These are phyloP conservation scores for Drosophila subobscura DNA, from an alignment of 1,140 invertebrate genomes.

Conservation along the genomic window DNA sequence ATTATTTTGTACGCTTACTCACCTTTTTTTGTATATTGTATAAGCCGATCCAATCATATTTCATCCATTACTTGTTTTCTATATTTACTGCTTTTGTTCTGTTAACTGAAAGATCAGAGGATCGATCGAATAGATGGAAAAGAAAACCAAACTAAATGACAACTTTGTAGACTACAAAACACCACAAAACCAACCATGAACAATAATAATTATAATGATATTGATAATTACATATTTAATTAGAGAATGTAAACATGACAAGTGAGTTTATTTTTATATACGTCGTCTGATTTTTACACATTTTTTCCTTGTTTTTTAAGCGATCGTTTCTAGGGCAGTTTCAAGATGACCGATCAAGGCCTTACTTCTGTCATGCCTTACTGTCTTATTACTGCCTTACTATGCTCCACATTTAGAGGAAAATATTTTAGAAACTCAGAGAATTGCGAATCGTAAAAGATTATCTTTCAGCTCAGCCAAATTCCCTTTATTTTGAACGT, in stretches of 20 bases:
- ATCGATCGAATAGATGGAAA: slow-evolving; percentile 22
- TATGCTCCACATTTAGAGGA: no score
- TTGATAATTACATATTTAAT: slow-evolving; percentile 60
- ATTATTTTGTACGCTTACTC: slow-evolving; percentile 38
- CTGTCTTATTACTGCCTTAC: no score
- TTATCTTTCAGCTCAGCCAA: no score
- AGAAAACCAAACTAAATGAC: slow-evolving; percentile 52
- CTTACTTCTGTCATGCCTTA: no score
- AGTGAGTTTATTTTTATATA: no score
- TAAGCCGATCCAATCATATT: slow-evolving; percentile 32
- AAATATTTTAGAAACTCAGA: no score
- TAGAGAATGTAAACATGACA: slow-evolving; percentile 61
- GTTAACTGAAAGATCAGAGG: slow-evolving; percentile 49
- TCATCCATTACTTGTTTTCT: slow-evolving; percentile 44
- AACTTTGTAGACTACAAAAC: slow-evolving; percentile 71
- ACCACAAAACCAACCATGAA: slow-evolving; percentile 63
- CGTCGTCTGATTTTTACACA: no score
- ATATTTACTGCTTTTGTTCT: slow-evolving; percentile 70
- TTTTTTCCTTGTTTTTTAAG: no score
- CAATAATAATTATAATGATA: slow-evolving; percentile 76
- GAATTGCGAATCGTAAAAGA: no score
- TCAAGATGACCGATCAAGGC: no score
- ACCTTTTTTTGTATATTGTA: slow-evolving; percentile 37
- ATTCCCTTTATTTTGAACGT: no score
- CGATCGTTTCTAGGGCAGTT: no score